phyloP scores from a whole-genome alignment of 2,797 vertebrate species.

The Cyclopterus lumpus region DNA sequence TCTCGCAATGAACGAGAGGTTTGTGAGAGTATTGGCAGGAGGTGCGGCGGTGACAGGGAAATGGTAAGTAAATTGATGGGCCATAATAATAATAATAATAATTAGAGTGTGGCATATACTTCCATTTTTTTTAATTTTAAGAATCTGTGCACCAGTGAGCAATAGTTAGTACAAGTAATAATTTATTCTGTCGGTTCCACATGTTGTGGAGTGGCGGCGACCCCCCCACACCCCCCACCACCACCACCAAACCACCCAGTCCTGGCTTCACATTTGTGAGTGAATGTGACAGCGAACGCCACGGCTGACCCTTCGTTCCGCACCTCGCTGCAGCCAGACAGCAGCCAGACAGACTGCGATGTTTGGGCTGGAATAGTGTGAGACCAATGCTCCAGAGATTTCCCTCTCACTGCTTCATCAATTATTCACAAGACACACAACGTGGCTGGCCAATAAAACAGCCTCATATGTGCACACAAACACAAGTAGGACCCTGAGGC shows the following conservation, averaged over 20 bases:
- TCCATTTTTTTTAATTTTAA: neutral
- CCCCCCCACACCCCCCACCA: neutral
- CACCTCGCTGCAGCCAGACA: conserved; percentile 29
- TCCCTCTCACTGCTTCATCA: conserved; percentile 57
- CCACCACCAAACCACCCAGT: too few relatives aligned
- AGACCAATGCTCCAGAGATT: conserved; percentile 64
- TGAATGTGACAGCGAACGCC: conserved; percentile 18
- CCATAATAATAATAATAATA: neutral
- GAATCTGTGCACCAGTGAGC: neutral
- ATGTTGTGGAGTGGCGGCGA: neutral
- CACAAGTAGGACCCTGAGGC: neutral
- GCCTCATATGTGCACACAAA: conserved; percentile 2
- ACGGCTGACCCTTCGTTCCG: conserved; percentile 29
- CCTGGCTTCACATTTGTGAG: neutral
- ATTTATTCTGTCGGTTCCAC: neutral
- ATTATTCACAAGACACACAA: conserved; percentile 74
- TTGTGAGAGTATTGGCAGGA: conserved; percentile 1
- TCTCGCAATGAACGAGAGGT: conserved; percentile 6
- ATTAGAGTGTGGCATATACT: neutral
- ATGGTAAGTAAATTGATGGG: conserved; percentile 4
- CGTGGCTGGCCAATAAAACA: conserved; percentile 44
- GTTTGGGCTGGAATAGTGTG: conserved; percentile 57
- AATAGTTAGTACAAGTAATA: neutral
- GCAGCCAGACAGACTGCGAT: conserved; percentile 41
- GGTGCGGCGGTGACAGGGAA: neutral